Base-by-base conservation (phyloP, 1,140 invertebrate species). In the Panagrolaimus sp. region DNA sequence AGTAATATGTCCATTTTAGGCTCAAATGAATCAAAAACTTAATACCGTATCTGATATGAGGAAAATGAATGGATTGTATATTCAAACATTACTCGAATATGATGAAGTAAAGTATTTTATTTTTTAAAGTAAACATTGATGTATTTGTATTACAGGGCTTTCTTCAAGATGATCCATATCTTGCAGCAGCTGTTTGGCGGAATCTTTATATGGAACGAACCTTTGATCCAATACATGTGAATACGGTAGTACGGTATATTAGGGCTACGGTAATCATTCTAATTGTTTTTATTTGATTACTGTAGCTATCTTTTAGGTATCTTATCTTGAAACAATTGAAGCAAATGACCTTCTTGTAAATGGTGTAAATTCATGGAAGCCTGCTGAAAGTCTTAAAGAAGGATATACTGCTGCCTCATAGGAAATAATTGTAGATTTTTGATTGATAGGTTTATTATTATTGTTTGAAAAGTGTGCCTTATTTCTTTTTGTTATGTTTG, bases 71-170 rank as follows among this genome's bases (percentile, higher is more conserved):
- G 73, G 45, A 44, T 43, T 76, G 38, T 75, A 76, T 63, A 26
- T 75, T 24, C 65, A 52, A 48, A 58, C 73, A n/a, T 52, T 75
- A 17, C 65, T 76, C 62, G 73, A 75, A 32, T 75, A 75, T 47
- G 73, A 75, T 44, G 73, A 75, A 43, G 73, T 70, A 12, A 43
- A 28, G 47, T 32, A 17, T 58, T 10, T 21, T 21, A 7, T 24
- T 52, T 52, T 52, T 52, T 52, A 1, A 2, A 52, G 0, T 8
- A 52, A 52, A 12, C 48, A n/a, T 52, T 14, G 9, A 43, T 8
- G 43, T 14, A 17, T 24, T 14, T 46, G 7, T 48, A 63, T 52
- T 70, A 45, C 4, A 74, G 73, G 75, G 74, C 7, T 77, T 75
- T 46, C 67, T 75, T 28, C 46, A 48, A 21, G 58, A 64, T 17